phyloP scores from a whole-genome alignment of 1,140 invertebrate genomes.

The Papilio polytes region DNA sequence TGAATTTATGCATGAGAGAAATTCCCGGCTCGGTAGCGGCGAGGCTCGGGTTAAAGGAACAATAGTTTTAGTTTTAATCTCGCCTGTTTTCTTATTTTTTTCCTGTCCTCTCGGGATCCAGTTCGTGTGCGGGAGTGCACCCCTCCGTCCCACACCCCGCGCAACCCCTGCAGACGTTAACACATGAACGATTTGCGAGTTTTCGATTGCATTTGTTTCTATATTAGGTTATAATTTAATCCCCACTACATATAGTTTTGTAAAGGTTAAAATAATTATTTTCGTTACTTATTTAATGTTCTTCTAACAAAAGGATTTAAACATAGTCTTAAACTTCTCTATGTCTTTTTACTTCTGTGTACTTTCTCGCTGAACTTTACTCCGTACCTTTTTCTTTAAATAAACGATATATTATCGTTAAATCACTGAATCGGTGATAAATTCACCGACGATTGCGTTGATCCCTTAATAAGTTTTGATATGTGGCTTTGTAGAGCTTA shows the following conservation, averaged over 20 bases:
- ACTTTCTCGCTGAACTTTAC: no score
- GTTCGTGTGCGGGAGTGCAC: conserved; percentile 58
- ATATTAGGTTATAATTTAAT: no score
- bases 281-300: no score
- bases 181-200: no score
- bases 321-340: no score
- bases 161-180: no score
- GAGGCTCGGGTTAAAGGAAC: conserved; percentile 67
- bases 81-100: conserved; percentile 62
- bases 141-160: conserved; percentile 39
- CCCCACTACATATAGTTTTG: no score
- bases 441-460: not conserved
- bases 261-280: no score
- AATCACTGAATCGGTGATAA: not conserved
- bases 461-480: conserved; percentile 3
- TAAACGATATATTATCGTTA: not conserved
- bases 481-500: not conserved
- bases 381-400: not conserved
- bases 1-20: conserved; percentile 80
- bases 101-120: conserved; percentile 60
- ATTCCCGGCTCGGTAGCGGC: conserved; percentile 56
- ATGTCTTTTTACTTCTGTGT: no score
- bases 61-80: conserved; percentile 79
- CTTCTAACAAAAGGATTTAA: no score
- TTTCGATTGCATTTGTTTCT: no score